A percentile compares a stretch with the other conserved stretches of the same genome.
phyloP scores from a whole-genome alignment of 2,797 vertebrate genomes.

The Cuculus canorus region DNA sequence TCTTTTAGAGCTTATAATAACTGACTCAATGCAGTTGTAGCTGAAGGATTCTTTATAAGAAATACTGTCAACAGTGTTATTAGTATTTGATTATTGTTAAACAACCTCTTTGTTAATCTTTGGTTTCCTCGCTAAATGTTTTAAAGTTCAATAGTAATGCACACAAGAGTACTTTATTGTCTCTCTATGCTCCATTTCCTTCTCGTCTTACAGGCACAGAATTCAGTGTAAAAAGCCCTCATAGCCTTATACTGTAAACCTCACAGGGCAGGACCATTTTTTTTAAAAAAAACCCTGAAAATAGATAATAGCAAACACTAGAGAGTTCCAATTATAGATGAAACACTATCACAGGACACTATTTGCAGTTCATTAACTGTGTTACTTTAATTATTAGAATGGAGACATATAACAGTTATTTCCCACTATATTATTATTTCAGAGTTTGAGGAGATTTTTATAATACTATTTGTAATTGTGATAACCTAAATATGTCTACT shows the following conservation, averaged over 20 bases:
- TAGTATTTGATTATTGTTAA: background rate
- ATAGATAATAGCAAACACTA: background rate
- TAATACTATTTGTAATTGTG: background rate
- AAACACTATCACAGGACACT: background rate
- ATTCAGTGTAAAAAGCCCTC: background rate
- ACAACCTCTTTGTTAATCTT: background rate
- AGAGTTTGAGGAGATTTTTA: background rate
- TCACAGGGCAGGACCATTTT: background rate
- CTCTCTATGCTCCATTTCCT: background rate
- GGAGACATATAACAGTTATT: background rate
- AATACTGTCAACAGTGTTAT: background rate
- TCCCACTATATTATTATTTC: background rate
- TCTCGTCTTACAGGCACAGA: background rate
- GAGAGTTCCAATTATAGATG: background rate
- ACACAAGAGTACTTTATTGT: background rate
- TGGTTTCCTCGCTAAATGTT: background rate
- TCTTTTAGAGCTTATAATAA: background rate
- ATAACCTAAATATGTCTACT: background rate
- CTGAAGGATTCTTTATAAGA: background rate
- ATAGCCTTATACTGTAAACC: background rate
- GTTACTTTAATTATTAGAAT: background rate
- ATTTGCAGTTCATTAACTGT: background rate
- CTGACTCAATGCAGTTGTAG: background rate
- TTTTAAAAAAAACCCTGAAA: background rate
- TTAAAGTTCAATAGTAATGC: background rate